Evolutionary conservation across 2,797 vertebrate genomes (phyloP), one percentile per base, ranked within the genome.

Genomic region (Spinibarbus caldwelli): DNA sequence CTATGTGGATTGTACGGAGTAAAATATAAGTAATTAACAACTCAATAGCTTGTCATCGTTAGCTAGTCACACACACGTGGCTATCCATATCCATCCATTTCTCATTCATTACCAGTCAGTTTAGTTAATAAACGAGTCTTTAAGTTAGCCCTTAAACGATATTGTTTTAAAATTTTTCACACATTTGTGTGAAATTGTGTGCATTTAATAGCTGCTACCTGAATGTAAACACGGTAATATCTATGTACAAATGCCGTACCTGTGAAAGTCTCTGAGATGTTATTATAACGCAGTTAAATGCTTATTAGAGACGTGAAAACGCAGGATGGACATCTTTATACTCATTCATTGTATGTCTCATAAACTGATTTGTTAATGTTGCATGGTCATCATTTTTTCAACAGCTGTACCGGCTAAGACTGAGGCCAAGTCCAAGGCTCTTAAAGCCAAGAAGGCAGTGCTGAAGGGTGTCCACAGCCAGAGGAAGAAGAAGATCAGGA

Each of bases 391-490:
- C n/a, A 14, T 12, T 45, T 15, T 78, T 29, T 67, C n/a, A 29
- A 11, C 77, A 95, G 97, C 93, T 87, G 97, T 97, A 91, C 97
- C 98, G 86, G 96, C 96, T 45, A 99, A 99, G 95, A 97, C 96
- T 14, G 98, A 98, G 93, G 97, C 97, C n/a, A 99, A 99, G 91
- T 97, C 97, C 1, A 99, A 99, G 94, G 98, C 98, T 0, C 92
- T 99, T 85, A 99, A 99, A 93, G 98, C 98, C 85, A 99, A 99
- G 86, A 99, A 99, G 91, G 98, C 98, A 9, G 97, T 99, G 43
- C 92, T 99, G 57, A 99, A 99, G 93, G 98, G 98, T 0, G 97
- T 99, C 11, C 98, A 99, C 93, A 99, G 96, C 88, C 98, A 98
- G 89, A 97, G 95, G 93, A 99, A 97, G 92, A 99, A 99, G 96